phyloP scores from a whole-genome alignment of 2,797 vertebrate species.

The Furcifer pardalis region DNA sequence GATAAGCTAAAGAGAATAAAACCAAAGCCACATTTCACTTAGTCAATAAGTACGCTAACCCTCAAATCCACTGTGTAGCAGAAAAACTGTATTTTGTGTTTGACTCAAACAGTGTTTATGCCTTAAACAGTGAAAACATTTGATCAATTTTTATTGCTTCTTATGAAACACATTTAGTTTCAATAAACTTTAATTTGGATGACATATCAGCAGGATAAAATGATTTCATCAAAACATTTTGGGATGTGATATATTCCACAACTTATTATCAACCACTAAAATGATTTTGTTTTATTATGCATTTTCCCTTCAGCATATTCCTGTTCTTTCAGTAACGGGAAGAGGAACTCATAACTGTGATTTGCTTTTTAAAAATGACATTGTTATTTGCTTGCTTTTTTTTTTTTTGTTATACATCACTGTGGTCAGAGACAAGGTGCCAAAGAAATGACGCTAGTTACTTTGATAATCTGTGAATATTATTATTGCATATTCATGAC shows the following conservation, averaged over 20 bases:
- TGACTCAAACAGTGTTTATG: no score
- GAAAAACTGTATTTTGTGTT: background rate
- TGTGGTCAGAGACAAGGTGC: background rate
- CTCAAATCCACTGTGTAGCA: background rate
- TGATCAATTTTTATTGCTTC: background rate
- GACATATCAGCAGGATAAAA: background rate
- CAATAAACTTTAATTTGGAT: background rate
- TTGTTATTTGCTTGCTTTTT: background rate
- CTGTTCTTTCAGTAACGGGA: background rate
- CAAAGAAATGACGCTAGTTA: background rate
- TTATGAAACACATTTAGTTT: constrained; percentile 7
- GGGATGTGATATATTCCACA: background rate
- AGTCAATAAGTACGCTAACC: background rate
- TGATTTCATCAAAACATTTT: background rate
- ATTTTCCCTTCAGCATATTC: background rate
- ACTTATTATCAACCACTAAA: background rate
- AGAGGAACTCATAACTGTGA: background rate
- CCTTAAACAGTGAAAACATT: background rate
- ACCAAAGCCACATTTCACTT: background rate
- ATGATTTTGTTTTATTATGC: background rate
- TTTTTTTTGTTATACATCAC: background rate
- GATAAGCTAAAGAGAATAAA: background rate
- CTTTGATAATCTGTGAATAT: background rate
- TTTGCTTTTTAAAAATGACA: background rate
- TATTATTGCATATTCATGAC: background rate